Percentiles rank a stretch among this genome's conserved stretches.
Conservation (phyloP, 2,113 vertebrate species). For the Scomber scombrus region DNA sequence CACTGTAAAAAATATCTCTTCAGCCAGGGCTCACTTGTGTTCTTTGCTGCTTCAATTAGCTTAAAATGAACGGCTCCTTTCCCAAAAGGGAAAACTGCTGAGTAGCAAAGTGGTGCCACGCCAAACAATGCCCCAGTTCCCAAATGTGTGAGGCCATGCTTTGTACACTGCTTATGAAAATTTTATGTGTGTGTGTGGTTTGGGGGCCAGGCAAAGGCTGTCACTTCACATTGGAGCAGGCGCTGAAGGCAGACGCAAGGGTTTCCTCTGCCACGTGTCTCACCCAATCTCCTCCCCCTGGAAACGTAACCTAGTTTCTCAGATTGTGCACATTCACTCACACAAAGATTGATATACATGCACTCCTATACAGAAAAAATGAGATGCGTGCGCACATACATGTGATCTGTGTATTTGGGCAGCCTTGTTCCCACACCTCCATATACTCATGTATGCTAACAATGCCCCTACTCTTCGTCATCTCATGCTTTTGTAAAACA, state of each 20-base stretch:
- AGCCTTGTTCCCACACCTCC: conserved; percentile 1
- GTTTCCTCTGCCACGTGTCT: conserved; percentile 72
- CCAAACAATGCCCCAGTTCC: conserved; percentile 59
- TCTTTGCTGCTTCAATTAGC: conserved; percentile 22
- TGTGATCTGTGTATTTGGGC: neutral
- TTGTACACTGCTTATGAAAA: conserved; percentile 61
- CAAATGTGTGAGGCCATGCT: conserved; percentile 55
- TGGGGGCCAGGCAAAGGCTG: conserved; percentile 38
- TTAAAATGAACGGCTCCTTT: conserved; percentile 14
- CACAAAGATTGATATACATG: neutral
- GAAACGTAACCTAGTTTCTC: conserved; percentile 74
- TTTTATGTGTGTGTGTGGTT: conserved; percentile 31
- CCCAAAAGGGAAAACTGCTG: conserved; percentile 41
- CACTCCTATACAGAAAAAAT: neutral
- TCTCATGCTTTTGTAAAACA: neutral
- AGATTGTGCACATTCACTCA: conserved; percentile 18
- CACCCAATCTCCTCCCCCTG: conserved; percentile 67
- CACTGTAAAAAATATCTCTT: conserved; percentile 34
- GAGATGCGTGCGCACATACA: conserved; percentile 2
- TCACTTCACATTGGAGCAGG: conserved; percentile 57
- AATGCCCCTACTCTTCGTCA: neutral
- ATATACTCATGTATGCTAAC: neutral
- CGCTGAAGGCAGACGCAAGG: conserved; percentile 54
- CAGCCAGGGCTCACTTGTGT: neutral
- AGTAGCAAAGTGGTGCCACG: conserved; percentile 39